Conservation (phyloP, 2,888 invertebrate genomes). For the Tipula vernalis region DNA sequence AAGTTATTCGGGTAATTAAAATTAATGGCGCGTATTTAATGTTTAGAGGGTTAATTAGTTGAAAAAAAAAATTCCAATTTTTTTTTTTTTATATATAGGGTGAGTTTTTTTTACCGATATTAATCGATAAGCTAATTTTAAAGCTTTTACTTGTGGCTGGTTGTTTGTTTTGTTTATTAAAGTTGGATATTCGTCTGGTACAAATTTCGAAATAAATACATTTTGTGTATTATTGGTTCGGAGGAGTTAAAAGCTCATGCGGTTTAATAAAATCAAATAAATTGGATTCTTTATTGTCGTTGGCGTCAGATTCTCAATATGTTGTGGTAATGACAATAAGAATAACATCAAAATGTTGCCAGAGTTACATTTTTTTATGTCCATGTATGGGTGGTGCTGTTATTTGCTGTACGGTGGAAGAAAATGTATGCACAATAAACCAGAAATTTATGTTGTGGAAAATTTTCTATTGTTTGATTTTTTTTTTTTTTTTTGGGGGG, state of each 20-base stretch:
- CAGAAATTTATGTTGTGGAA: background rate
- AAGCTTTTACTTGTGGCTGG: background rate
- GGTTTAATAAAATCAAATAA: background rate
- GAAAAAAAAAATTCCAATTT: background rate
- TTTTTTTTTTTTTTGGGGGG: background rate
- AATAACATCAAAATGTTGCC: background rate
- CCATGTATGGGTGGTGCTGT: background rate
- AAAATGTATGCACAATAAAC: background rate
- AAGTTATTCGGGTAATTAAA: background rate
- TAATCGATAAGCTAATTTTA: background rate
- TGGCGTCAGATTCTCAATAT: background rate
- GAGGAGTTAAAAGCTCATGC: background rate
- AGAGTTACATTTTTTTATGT: background rate
- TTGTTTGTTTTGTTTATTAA: background rate
- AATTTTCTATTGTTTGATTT: background rate
- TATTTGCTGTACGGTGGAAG: background rate
- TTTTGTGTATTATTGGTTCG: too few relatives aligned
- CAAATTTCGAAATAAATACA: too few relatives aligned
- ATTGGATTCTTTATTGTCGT: background rate
- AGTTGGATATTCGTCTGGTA: too few relatives aligned
- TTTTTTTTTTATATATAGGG: background rate
- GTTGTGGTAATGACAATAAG: background rate
- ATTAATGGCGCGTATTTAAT: background rate
- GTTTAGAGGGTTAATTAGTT: background rate
- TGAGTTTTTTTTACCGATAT: background rate